phyloP scores from a whole-genome alignment of 2,888 invertebrate genomes.

The Baccha elongata region DNA sequence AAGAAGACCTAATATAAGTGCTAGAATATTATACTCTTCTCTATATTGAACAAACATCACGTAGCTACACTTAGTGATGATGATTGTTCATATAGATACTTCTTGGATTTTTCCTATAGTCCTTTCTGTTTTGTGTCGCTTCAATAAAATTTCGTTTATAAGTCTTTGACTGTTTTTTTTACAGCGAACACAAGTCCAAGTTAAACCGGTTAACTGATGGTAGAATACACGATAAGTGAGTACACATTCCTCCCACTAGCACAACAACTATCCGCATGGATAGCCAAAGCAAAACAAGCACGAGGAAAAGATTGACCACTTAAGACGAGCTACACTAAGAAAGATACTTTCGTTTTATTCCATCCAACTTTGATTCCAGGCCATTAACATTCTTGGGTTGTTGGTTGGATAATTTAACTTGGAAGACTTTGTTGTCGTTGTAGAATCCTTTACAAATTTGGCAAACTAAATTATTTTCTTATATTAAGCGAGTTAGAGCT shows the following conservation, averaged over 20 bases:
- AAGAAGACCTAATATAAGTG: slow-evolving; percentile 30
- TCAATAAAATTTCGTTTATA: slow-evolving; percentile 30
- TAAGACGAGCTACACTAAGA: background rate
- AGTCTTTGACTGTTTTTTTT: slow-evolving; percentile 33
- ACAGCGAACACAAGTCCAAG: too few relatives aligned
- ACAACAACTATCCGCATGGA: background rate
- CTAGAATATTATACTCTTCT: background rate
- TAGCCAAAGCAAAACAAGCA: too few relatives aligned
- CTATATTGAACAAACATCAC: background rate
- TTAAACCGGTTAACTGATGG: slow-evolving; percentile 65
- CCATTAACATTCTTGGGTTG: background rate
- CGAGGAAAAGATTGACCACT: slow-evolving; percentile 1
- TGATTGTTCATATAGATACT: slow-evolving; percentile 25
- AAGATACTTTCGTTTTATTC: background rate
- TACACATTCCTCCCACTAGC: slow-evolving; percentile 60
- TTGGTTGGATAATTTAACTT: too few relatives aligned
- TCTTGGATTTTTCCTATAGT: background rate
- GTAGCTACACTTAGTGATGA: too few relatives aligned
- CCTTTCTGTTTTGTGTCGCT: slow-evolving; percentile 1
- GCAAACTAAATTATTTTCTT: too few relatives aligned
- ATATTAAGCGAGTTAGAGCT: too few relatives aligned
- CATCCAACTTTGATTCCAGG: too few relatives aligned
- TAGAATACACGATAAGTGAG: slow-evolving; percentile 60
- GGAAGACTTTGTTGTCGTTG: too few relatives aligned
- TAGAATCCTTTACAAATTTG: too few relatives aligned